These are phyloP conservation scores for Nomada lathburiana DNA, from an alignment of 2,888 invertebrate species.

Conservation along the genomic window DNA sequence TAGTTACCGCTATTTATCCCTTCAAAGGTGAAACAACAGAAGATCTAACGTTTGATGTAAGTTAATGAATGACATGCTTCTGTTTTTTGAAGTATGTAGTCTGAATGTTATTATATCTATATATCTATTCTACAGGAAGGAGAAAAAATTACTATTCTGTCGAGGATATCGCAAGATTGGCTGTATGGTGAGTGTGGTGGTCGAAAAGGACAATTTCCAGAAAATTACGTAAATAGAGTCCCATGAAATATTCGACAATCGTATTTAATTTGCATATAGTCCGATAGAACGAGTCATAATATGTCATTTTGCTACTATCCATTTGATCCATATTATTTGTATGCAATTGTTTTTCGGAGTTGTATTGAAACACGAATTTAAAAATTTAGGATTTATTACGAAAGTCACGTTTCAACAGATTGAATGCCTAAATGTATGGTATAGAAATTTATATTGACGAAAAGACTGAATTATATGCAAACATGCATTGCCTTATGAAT, in stretches of 20 bases:
- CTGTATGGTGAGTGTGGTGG: constrained; percentile 90
- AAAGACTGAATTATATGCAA: constrained; percentile 65
- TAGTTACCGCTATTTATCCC: constrained; percentile 90
- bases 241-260: constrained; percentile 83
- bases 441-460: constrained; percentile 49
- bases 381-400: constrained; percentile 11
- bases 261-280: constrained; percentile 29
- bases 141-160: constrained; percentile 87
- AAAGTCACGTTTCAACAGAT: not conserved
- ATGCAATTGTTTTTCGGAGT: constrained; percentile 24
- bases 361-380: not conserved
- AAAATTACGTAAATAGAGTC: constrained; percentile 89
- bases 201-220: constrained; percentile 91
- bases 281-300: constrained; percentile 22
- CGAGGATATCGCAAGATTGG: constrained; percentile 91
- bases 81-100: not conserved
- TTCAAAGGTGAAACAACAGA: constrained; percentile 88
- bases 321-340: constrained; percentile 28
- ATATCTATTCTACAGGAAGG: constrained; percentile 85
- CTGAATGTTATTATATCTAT: not conserved
- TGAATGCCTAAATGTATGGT: constrained; percentile 14
- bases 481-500: constrained; percentile 37
- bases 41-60: constrained; percentile 86
- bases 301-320: constrained; percentile 36
- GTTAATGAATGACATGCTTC: constrained; percentile 11